These are phyloP conservation scores for Atta colombica DNA, from an alignment of 1,140 invertebrate species.

Conservation along the genomic window DNA sequence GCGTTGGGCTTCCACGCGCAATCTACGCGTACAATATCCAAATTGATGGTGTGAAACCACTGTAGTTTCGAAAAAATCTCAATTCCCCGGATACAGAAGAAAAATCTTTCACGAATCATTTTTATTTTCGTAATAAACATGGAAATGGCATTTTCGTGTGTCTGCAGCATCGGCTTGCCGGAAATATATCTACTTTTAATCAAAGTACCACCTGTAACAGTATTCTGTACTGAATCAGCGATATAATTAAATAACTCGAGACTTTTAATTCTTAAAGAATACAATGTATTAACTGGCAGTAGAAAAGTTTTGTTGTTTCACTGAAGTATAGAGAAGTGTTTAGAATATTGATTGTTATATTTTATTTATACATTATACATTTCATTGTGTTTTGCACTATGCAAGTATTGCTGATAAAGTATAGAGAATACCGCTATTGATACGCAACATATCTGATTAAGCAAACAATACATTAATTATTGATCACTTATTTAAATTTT, in stretches of 20 bases:
- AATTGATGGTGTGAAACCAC: slow-evolving; percentile 15
- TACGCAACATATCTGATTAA: slow-evolving; percentile 24
- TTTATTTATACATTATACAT: not conserved
- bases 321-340: not conserved
- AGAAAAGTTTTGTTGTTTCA: not conserved
- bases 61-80: not conserved
- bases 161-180: not conserved
- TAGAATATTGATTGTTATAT: not conserved
- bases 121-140: not conserved
- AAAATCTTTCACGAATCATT: not conserved
- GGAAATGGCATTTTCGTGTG: not conserved
- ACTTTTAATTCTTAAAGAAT: not conserved
- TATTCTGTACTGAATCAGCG: not conserved
- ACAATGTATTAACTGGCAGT: not conserved
- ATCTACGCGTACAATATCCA: slow-evolving; percentile 41
- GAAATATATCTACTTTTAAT: not conserved
- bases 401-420: not conserved
- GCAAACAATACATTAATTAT: not conserved
- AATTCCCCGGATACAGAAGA: not conserved
- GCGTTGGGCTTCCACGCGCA: slow-evolving; percentile 28
- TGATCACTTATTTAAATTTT: not conserved
- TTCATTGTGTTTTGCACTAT: not conserved
- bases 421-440: not conserved
- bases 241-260: not conserved
- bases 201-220: not conserved